Conservation (phyloP, 2,888 invertebrate genomes). For the Pammene aurita region DNA sequence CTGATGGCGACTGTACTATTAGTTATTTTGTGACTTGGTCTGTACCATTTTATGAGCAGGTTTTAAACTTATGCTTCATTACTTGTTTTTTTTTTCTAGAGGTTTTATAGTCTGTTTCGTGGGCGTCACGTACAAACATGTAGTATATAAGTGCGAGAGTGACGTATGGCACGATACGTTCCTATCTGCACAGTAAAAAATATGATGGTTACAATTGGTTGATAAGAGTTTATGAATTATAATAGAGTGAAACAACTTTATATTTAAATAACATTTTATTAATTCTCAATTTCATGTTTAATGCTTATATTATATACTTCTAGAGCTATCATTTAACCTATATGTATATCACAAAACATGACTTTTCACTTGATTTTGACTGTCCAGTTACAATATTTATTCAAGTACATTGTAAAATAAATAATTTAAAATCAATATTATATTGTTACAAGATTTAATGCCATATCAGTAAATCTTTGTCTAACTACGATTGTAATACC, state of each 20-base stretch:
- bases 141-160: no score
- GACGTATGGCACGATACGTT: no score
- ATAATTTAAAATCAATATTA: slow-evolving; percentile 15
- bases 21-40: no score
- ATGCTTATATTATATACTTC: slow-evolving; percentile 42
- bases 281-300: slow-evolving; percentile 52
- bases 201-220: no score
- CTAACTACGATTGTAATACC: slow-evolving; percentile 1
- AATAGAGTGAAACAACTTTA: slow-evolving; percentile 32
- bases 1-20: no score
- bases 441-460: slow-evolving; percentile 21
- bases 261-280: slow-evolving; percentile 71
- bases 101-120: no score
- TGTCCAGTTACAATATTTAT: slow-evolving; percentile 32
- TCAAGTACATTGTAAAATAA: slow-evolving; percentile 23
- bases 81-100: no score
- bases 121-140: no score
- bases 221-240: no score
- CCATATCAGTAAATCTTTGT: slow-evolving; percentile 17
- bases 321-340: slow-evolving; percentile 59
- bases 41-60: no score
- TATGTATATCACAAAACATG: slow-evolving; percentile 74
- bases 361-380: slow-evolving; percentile 59
- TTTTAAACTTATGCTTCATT: no score
- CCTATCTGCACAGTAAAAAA: no score